Percentiles rank a stretch among this genome's conserved stretches.
Evolutionary conservation across 2,113 vertebrate genomes (phyloP).

Genomic region (Sinosuthora webbiana): DNA sequence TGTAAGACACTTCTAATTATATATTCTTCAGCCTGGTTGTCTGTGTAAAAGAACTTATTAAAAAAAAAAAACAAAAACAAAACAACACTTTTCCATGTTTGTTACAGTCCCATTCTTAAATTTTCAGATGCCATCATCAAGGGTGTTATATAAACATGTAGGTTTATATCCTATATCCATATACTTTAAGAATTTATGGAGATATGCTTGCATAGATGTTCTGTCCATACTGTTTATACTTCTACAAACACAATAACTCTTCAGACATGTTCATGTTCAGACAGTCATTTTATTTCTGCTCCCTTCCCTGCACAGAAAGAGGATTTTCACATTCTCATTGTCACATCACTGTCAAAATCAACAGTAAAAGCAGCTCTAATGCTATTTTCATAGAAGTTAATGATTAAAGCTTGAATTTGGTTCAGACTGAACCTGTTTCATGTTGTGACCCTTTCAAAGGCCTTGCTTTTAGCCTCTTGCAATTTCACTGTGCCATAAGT

Average conservation of each 20-base stretch:
- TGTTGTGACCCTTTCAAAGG: background rate
- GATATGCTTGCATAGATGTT: fast-evolving
- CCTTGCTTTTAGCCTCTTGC: background rate
- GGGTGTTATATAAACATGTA: fast-evolving
- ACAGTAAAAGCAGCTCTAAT: background rate
- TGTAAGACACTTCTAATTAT: background rate
- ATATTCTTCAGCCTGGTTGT: background rate
- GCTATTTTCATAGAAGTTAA: background rate
- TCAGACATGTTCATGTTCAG: background rate
- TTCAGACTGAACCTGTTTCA: background rate
- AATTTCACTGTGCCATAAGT: background rate
- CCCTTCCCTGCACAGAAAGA: fast-evolving
- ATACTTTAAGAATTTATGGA: background rate
- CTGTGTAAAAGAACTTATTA: background rate
- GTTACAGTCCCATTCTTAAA: background rate
- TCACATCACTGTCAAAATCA: background rate
- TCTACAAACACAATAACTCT: background rate
- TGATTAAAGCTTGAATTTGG: background rate
- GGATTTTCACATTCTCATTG: background rate
- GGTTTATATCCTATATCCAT: background rate
- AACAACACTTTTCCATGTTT: background rate
- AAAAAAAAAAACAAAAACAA: background rate
- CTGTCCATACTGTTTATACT: background rate
- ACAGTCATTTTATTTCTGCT: background rate
- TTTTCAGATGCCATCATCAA: background rate